Evolutionary conservation across 2,797 vertebrate species (phyloP), one percentile per base, ranked within the genome.

Genomic region (Sebastiscus albofasciatus): DNA sequence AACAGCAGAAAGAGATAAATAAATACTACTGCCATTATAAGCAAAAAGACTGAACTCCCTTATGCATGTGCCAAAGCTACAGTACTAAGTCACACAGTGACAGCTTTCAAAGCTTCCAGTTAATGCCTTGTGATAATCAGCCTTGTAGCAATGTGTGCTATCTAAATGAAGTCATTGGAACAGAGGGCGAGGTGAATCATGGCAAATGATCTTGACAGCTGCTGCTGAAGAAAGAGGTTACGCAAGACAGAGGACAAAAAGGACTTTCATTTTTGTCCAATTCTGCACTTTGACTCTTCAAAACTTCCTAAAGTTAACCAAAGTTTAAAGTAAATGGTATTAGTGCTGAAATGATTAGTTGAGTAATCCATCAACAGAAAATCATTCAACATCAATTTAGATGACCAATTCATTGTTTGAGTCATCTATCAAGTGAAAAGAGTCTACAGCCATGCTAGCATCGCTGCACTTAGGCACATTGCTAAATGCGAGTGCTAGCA

Each of bases 111-210:
- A 79, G 78, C 71, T 83, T 88, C 80, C 84, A 87, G 80, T 90
- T 92, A 87, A 64, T 59, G 72, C 20, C 82, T 66, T 39, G 49
- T 81, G 81, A 91, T 92, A 89, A 94, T 94, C 81, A 81, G 61
- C 49, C 68, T 82, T 56, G 69, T 58, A 72, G 87, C 81, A 85
- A 80, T 22, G 64, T 78, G 70, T 72, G 71, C 80, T 76, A 78
- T 89, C 79, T 64, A 61, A 83, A 80, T 79, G 42, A 80, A 83
- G 84, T 61, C 31, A 62, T 13, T 67, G 71, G 79, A 84, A 80
- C 33, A 31, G 76, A 55, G 84, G 56, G 83, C n/a, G 54, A 77
- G 52, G 62, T 80, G 81, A 65, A 86, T 81, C 66, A 61, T 24
- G 74, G 80, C 72, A 85, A 90, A 89, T 68, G 24, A 90, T 72